phyloP scores from a whole-genome alignment of 2,113 vertebrate genomes.

The Serinus canaria region DNA sequence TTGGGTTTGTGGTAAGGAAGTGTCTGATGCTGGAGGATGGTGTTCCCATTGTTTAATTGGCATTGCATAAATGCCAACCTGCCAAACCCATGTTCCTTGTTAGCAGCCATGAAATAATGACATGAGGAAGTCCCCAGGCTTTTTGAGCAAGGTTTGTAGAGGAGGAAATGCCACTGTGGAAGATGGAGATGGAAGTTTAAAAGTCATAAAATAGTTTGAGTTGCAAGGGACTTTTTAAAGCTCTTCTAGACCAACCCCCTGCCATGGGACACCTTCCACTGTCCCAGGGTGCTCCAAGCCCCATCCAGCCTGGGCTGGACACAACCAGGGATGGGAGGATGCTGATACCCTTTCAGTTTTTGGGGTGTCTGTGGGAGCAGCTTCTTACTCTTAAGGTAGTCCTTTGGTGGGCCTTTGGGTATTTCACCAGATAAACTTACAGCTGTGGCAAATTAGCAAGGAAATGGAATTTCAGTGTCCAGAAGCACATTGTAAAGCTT shows the following conservation, averaged over 20 bases:
- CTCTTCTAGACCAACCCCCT: background rate
- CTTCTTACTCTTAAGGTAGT: background rate
- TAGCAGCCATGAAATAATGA: background rate
- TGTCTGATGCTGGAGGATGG: background rate
- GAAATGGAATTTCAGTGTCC: background rate
- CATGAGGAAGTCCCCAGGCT: background rate
- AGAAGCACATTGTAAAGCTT: background rate
- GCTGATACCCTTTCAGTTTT: background rate
- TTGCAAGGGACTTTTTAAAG: background rate
- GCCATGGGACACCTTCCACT: background rate
- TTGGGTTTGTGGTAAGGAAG: background rate
- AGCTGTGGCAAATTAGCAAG: background rate
- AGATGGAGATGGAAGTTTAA: background rate
- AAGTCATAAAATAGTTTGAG: background rate
- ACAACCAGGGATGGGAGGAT: background rate
- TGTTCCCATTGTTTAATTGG: background rate
- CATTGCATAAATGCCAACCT: background rate
- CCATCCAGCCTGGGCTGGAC: background rate
- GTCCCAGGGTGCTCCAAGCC: background rate
- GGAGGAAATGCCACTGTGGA: background rate
- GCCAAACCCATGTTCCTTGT: background rate
- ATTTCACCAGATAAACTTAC: background rate
- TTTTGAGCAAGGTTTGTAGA: background rate
- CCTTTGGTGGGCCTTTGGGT: background rate
- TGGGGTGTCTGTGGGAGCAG: fast-evolving